Evolutionary conservation across 1,140 invertebrate species (phyloP).

Genomic region (Sesamia nonagrioides): DNA sequence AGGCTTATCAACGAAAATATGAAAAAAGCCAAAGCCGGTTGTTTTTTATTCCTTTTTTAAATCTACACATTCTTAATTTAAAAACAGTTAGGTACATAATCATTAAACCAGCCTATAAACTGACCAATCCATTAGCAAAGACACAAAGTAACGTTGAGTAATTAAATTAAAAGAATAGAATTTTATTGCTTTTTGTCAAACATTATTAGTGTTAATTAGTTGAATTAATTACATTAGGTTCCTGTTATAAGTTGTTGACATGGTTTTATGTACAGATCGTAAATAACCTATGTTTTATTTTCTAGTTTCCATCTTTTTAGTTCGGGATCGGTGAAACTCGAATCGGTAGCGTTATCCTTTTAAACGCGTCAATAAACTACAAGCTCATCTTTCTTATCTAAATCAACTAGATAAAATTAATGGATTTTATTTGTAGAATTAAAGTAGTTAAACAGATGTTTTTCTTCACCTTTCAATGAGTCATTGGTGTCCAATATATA

Average conservation of each 20-base stretch:
- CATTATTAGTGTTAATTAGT: conserved; percentile 23
- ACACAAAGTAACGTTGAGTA: background rate
- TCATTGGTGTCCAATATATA: too few species aligned
- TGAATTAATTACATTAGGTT: background rate
- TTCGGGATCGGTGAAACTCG: background rate
- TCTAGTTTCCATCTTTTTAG: background rate
- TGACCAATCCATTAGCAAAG: conserved; percentile 7
- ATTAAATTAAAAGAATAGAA: conserved; percentile 5
- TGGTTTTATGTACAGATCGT: conserved; percentile 2
- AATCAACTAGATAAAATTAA: too few species aligned
- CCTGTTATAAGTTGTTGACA: conserved; percentile 12
- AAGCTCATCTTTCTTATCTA: too few species aligned
- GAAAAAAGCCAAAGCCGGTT: too few species aligned
- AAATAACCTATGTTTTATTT: background rate
- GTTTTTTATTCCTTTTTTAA: conserved; percentile 1
- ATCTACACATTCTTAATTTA: conserved; percentile 8
- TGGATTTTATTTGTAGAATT: too few species aligned
- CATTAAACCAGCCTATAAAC: conserved; percentile 11
- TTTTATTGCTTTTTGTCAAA: conserved; percentile 31
- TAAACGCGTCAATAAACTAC: too few species aligned
- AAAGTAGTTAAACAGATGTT: too few species aligned
- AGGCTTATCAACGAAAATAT: too few species aligned
- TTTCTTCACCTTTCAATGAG: too few species aligned
- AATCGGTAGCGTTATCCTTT: background rate
- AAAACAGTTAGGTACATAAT: conserved; percentile 30